phyloP scores from a whole-genome alignment of 92 coral and sea anemone species.

The Bergia puertoricense region DNA sequence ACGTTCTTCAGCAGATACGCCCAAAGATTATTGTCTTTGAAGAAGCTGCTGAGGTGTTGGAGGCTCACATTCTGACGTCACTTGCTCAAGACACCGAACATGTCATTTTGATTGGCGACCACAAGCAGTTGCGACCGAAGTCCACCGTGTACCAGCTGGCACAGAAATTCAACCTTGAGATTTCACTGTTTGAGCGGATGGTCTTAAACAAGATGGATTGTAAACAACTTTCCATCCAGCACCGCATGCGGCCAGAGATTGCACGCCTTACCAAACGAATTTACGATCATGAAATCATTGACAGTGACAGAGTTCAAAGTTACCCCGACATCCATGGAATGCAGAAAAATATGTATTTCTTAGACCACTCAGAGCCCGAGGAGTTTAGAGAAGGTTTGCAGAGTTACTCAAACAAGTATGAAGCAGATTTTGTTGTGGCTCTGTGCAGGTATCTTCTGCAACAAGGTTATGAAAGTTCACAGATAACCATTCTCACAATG shows the following conservation, averaged over 20 bases:
- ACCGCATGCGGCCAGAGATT: conserved; percentile 74
- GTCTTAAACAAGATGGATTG: conserved; percentile 59
- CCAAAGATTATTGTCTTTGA: conserved; percentile 73
- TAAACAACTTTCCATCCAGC: conserved; percentile 59
- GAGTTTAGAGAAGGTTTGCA: conserved; percentile 49
- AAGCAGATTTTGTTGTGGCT: conserved; percentile 62
- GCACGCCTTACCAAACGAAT: conserved; percentile 61
- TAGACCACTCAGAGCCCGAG: conserved; percentile 61
- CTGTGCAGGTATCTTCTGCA: conserved; percentile 64
- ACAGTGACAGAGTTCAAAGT: conserved; percentile 45
- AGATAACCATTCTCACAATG: conserved; percentile 73
- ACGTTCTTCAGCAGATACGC: conserved; percentile 56
- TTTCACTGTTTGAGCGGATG: conserved; percentile 73
- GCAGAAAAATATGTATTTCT: conserved; percentile 49
- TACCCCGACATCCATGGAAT: conserved; percentile 47
- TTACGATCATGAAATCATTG: conserved; percentile 58
- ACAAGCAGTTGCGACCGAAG: conserved; percentile 82
- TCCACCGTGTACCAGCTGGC: conserved; percentile 71
- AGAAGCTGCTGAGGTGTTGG: conserved; percentile 87
- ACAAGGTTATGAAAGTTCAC: conserved; percentile 59
- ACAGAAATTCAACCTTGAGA: conserved; percentile 55
- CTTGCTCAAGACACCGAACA: conserved; percentile 65
- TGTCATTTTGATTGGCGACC: conserved; percentile 79
- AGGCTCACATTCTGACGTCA: conserved; percentile 75
- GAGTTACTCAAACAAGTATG: conserved; percentile 69